Conservation (phyloP, 2,888 invertebrate genomes). For the Ferdinandea cuprea region DNA sequence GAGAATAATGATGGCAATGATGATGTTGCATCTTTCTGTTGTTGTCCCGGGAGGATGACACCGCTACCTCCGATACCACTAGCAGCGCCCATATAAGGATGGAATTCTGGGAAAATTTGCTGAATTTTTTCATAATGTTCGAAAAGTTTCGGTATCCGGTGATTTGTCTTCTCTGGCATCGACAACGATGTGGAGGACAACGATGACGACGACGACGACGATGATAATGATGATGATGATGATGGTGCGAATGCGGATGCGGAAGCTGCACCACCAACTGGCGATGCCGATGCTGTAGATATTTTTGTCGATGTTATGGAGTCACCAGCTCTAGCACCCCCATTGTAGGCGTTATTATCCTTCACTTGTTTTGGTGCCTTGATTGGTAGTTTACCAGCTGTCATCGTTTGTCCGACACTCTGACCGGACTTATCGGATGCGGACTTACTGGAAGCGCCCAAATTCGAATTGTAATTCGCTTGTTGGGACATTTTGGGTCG, state of each 20-base stretch:
- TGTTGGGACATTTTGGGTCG: conserved; percentile 70
- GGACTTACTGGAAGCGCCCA: conserved; percentile 51
- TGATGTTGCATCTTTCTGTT: conserved; percentile 70
- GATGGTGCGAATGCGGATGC: conserved; percentile 36
- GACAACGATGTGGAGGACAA: conserved; percentile 58
- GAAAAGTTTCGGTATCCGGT: conserved; percentile 88
- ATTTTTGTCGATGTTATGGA: conserved; percentile 35
- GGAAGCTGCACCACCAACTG: conserved; percentile 45
- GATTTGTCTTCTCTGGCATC: conserved; percentile 77
- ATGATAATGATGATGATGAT: conserved; percentile 44
- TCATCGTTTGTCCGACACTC: conserved; percentile 71
- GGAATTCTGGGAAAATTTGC: conserved; percentile 89
- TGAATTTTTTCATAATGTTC: conserved; percentile 90
- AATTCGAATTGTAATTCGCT: conserved; percentile 65
- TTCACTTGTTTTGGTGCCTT: conserved; percentile 83
- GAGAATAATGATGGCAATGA: conserved; percentile 64
- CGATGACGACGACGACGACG: conserved; percentile 48
- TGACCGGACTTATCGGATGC: conserved; percentile 66
- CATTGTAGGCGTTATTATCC: conserved; percentile 77
- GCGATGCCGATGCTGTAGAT: conserved; percentile 42
- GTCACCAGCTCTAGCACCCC: conserved; percentile 6
- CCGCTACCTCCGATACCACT: conserved; percentile 5
- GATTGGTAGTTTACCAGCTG: conserved; percentile 78
- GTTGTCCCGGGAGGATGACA: conserved; percentile 9
- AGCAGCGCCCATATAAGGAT: conserved; percentile 82